phyloP scores from a whole-genome alignment of 1,140 invertebrate species.

The Eciton burchellii region DNA sequence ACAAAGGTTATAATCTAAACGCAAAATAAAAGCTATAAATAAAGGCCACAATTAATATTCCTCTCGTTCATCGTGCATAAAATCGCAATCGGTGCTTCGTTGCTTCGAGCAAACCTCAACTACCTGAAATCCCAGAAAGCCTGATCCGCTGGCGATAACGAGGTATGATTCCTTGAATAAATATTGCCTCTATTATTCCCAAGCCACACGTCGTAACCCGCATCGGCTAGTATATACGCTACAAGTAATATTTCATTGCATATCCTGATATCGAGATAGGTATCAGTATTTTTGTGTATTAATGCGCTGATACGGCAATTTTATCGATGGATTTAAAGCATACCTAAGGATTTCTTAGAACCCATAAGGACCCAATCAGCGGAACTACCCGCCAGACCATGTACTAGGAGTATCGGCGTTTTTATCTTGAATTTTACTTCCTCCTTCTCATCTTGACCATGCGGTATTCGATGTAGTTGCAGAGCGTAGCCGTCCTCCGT shows the following conservation, averaged over 20 bases:
- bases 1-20: too few relatives aligned
- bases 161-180: conserved; percentile 85
- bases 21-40: conserved; percentile 70
- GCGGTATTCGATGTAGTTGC: conserved; percentile 87
- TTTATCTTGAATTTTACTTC: conserved; percentile 74
- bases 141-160: conserved; percentile 36
- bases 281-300: neutral
- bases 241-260: conserved; percentile 61
- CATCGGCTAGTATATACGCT: conserved; percentile 86
- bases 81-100: neutral
- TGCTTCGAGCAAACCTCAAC: neutral
- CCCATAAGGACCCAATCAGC: conserved; percentile 90
- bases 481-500: conserved; percentile 88
- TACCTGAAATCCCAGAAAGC: conserved; percentile 78
- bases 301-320: neutral
- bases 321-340: conserved; percentile 44
- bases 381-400: conserved; percentile 90
- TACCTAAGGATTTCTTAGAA: conserved; percentile 88
- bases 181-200: conserved; percentile 90
- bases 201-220: conserved; percentile 91
- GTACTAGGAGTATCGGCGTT: conserved; percentile 89
- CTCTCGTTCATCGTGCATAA: neutral
- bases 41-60: conserved; percentile 81
- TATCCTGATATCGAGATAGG: conserved; percentile 71
- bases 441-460: conserved; percentile 84